phyloP scores from a whole-genome alignment of 2,888 invertebrate species.

The Cryptus viduatorius region DNA sequence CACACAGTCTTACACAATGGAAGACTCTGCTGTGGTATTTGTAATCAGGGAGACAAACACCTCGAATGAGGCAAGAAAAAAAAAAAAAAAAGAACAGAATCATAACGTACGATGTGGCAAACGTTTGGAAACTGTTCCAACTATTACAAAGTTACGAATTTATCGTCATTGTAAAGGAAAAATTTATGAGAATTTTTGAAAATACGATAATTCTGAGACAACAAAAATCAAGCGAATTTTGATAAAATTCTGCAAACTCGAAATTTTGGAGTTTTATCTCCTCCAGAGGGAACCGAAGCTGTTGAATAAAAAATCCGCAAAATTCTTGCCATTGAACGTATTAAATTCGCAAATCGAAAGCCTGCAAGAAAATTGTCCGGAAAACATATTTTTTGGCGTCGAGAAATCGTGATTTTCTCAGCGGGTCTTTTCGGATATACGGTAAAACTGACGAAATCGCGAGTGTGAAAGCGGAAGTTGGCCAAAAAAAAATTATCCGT shows the following conservation, averaged over 20 bases:
- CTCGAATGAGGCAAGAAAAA: background rate
- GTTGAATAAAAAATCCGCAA: background rate
- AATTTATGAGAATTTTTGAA: background rate
- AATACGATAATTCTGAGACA: background rate
- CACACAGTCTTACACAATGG: background rate
- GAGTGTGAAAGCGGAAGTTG: background rate
- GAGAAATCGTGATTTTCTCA: background rate
- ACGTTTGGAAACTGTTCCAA: constrained; percentile 5
- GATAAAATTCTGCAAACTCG: background rate
- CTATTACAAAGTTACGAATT: background rate
- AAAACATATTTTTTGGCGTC: constrained; percentile 1
- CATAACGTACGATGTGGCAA: background rate
- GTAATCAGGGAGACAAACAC: constrained; percentile 29
- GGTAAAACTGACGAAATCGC: background rate
- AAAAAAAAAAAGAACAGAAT: background rate
- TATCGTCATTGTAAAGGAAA: background rate
- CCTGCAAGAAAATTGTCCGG: background rate
- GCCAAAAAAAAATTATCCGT: constrained; percentile 1
- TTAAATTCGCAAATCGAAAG: background rate
- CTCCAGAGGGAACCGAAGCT: background rate
- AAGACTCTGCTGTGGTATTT: background rate
- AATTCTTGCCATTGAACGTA: background rate
- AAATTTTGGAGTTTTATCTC: background rate
- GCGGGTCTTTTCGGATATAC: background rate
- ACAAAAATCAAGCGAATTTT: background rate